Evolutionary conservation across 2,888 invertebrate genomes (phyloP), one percentile per base, ranked within the genome.

Genomic region (Eumacrocentrus americanus): DNA sequence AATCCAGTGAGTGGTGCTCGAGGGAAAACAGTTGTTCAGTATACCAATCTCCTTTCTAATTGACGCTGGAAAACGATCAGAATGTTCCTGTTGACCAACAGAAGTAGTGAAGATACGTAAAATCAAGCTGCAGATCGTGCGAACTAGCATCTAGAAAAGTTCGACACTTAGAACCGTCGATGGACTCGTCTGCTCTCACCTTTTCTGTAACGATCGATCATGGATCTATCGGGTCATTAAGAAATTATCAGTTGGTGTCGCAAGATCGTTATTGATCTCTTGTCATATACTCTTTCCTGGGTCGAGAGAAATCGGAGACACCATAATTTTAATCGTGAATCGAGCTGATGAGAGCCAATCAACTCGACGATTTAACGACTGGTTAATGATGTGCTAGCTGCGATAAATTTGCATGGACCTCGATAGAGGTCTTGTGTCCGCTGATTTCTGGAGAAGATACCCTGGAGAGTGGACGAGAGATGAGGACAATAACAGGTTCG

Each of bases 1-100:
- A 38, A 38, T 44, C 7, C 1, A 44, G 35, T 51, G 50, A 51
- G 34, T 23, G 29, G 9, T 25, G 40, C 48, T 37, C 29, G 48
- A 25, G 29, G 29, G 29, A 29, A 29, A 29, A 29, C 29, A 29
- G 29, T 9, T 29, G 29, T 29, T 29, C 4, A 29, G 29, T 29
- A 4, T 56, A 11, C 14, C 46, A 51, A 61, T 61, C 48, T 56
- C 64, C 64, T 64, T 64, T 64, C 64, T 64, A 64, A 64, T 64
- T 61, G 58, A 61, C 37, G 42, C n/a, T 12, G 42, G 40, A 48
- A 61, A 60, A 54, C 42, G 29, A n/a, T n/a, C n/a, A n/a, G n/a
- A 20, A 11, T 56, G 50, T 25, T 6, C 4, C 5, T 9, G 29
- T 29, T 29, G 29, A 29, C 29, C 29, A 29, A 29, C 29, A 29